Evolutionary conservation across 2,888 invertebrate species (phyloP).

Genomic region (Drosophila kuntzei): DNA sequence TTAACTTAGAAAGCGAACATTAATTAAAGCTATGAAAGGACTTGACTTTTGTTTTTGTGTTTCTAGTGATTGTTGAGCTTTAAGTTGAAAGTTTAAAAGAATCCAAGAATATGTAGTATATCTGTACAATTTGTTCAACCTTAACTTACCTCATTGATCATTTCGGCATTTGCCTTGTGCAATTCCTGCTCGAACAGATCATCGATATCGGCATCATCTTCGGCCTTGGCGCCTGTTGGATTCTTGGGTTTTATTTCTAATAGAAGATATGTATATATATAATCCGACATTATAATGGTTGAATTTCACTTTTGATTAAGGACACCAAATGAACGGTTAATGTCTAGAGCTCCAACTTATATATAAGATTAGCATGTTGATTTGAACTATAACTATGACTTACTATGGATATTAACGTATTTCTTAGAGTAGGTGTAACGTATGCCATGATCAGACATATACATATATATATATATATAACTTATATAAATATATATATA

Average conservation of each 20-base stretch:
- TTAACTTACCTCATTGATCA: slow-evolving; percentile 84
- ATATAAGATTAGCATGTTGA: slow-evolving; percentile 31
- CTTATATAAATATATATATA: slow-evolving; percentile 23
- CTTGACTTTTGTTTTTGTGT: slow-evolving; percentile 45
- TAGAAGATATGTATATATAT: not conserved
- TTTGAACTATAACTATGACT: slow-evolving; percentile 52
- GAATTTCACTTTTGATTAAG: not conserved
- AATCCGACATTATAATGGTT: not conserved
- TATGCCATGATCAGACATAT: slow-evolving; percentile 54
- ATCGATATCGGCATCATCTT: slow-evolving; percentile 58
- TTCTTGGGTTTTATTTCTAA: slow-evolving; percentile 83
- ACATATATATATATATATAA: slow-evolving; percentile 13
- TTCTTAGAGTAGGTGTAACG: slow-evolving; percentile 55
- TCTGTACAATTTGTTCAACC: not conserved
- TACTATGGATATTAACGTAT: slow-evolving; percentile 61
- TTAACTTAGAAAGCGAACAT: slow-evolving; percentile 63
- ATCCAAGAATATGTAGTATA: not conserved
- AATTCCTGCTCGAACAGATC: slow-evolving; percentile 83
- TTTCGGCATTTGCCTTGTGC: slow-evolving; percentile 83
- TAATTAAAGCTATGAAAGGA: slow-evolving; percentile 77
- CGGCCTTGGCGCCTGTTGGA: slow-evolving; percentile 38
- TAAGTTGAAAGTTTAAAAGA: slow-evolving; percentile 37
- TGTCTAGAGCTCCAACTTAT: slow-evolving; percentile 55
- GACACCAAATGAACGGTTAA: slow-evolving; percentile 64
- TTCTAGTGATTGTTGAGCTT: slow-evolving; percentile 84